A percentile compares a stretch with the other conserved stretches of the same genome.
These are phyloP conservation scores for Ceratoteleas bidentatus DNA, from an alignment of 1,140 invertebrate species.

Conservation along the genomic window DNA sequence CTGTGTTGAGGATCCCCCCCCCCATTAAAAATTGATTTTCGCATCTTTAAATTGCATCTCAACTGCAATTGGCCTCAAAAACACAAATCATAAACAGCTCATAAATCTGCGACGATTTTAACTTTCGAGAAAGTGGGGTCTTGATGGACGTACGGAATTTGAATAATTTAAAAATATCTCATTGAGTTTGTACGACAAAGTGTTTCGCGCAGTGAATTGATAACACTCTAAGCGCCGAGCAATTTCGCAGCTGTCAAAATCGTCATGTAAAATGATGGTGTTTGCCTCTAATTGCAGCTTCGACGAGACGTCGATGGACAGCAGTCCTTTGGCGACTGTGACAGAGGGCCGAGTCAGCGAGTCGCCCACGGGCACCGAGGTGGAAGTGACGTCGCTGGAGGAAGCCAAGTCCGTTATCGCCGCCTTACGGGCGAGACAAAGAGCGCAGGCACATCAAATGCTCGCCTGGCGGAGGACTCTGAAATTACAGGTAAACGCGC, in stretches of 20 bases:
- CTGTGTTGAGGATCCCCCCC: no score
- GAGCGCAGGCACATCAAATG: no score
- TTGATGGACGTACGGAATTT: not conserved
- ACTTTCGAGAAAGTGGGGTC: not conserved
- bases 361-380: conserved; percentile 61
- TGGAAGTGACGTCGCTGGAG: conserved; percentile 81
- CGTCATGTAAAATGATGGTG: conserved; percentile 51
- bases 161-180: no score
- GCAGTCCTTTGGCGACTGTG: conserved; percentile 71
- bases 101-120: no score
- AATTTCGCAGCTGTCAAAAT: conserved; percentile 32
- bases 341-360: conserved; percentile 70
- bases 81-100: no score
- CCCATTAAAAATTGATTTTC: no score
- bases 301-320: conserved; percentile 80
- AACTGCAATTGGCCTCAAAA: no score
- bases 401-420: no score
- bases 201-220: not conserved
- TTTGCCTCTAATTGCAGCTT: conserved; percentile 73
- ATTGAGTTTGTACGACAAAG: not conserved
- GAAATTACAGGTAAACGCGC: no score
- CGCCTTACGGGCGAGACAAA: no score
- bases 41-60: no score
- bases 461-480: no score
- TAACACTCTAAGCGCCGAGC: conserved; percentile 1